Evolutionary conservation across 2,888 invertebrate genomes (phyloP).

Genomic region (Prosapia bicincta): DNA sequence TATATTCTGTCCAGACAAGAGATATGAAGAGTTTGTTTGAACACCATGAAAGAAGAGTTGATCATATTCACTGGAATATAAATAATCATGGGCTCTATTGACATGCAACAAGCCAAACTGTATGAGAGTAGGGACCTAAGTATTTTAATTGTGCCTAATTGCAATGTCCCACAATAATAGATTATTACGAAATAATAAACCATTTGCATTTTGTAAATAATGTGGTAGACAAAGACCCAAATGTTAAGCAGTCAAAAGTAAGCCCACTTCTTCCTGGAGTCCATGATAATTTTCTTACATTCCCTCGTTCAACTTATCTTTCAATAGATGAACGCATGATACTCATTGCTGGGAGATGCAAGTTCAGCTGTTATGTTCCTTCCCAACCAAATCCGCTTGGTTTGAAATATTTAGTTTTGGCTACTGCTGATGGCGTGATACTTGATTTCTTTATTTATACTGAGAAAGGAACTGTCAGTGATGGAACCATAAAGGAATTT

Average conservation of each 20-base stretch:
- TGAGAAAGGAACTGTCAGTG: slow-evolving; percentile 6
- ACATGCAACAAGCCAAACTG: slow-evolving; percentile 5
- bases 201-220: too few relatives aligned
- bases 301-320: slow-evolving; percentile 6
- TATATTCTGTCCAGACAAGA: slow-evolving; percentile 9
- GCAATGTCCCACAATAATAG: too few relatives aligned
- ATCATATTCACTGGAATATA: slow-evolving; percentile 10
- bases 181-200: too few relatives aligned
- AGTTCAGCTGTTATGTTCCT: too few relatives aligned
- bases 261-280: neutral
- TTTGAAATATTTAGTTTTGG: slow-evolving; percentile 8
- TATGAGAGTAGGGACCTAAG: slow-evolving; percentile 5
- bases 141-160: neutral
- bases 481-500: neutral
- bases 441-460: slow-evolving; percentile 4
- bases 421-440: slow-evolving; percentile 7
- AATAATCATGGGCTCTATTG: slow-evolving; percentile 7
- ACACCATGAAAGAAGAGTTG: neutral
- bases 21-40: neutral
- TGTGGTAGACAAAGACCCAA: too few relatives aligned
- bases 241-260: too few relatives aligned
- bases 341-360: slow-evolving; percentile 4
- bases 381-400: slow-evolving; percentile 13
- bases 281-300: neutral
- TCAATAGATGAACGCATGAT: slow-evolving; percentile 16